Evolutionary conservation across 2,113 vertebrate genomes (phyloP).

Genomic region (Cavia porcellus): DNA sequence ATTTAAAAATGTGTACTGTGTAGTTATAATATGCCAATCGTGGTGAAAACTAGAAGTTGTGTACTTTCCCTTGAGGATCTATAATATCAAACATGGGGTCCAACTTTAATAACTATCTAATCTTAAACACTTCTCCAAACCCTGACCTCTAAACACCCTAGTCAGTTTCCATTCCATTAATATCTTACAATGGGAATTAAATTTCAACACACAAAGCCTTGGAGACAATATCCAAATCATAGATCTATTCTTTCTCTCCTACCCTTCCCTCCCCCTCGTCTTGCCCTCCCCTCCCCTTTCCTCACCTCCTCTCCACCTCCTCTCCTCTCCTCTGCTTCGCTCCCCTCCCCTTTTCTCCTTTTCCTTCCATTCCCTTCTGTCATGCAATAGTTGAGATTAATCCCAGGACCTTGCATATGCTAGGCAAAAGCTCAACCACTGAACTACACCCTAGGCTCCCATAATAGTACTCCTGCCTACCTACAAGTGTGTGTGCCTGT

Average conservation of each 20-base stretch:
- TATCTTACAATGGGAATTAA: not conserved
- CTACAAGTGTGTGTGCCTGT: not conserved
- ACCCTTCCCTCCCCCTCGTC: no score
- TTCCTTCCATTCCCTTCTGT: not conserved
- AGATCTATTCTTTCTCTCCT: not conserved
- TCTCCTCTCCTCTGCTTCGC: no score
- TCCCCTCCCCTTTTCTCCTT: not conserved
- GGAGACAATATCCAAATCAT: not conserved
- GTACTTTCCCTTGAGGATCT: not conserved
- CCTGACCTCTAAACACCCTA: not conserved
- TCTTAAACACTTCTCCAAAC: not conserved
- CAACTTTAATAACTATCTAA: not conserved
- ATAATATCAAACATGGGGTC: not conserved
- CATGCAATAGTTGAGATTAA: not conserved
- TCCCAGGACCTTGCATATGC: not conserved
- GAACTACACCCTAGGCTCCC: not conserved
- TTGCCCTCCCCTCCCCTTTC: not conserved
- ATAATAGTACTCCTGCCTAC: not conserved
- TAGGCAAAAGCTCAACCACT: not conserved
- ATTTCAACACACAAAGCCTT: not conserved
- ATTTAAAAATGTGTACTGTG: constrained; percentile 23
- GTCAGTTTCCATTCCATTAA: not conserved
- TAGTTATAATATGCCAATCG: not conserved
- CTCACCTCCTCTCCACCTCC: no score
- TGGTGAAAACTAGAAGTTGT: not conserved